Evolutionary conservation across 53 echinoderm and acorn worm species (phyloP).

Genomic region (Echinometra lucunter): DNA sequence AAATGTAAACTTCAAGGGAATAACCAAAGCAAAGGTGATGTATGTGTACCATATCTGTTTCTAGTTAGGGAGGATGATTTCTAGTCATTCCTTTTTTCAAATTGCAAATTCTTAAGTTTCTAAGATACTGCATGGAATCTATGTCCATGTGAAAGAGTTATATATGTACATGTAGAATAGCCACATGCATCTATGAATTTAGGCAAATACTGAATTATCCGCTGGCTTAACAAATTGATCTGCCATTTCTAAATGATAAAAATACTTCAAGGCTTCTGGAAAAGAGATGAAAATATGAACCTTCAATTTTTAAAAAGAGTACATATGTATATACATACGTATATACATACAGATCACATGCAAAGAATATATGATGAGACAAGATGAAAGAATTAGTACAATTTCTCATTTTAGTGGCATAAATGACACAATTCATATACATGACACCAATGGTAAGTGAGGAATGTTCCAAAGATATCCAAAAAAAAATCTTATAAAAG

Average conservation of each 20-base stretch:
- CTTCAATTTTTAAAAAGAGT: background rate
- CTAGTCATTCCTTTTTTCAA: background rate
- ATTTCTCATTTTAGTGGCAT: background rate
- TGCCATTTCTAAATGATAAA: background rate
- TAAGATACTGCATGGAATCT: too few relatives aligned
- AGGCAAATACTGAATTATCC: too few relatives aligned
- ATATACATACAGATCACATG: background rate
- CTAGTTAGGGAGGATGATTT: background rate
- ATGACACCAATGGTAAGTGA: background rate
- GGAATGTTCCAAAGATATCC: background rate
- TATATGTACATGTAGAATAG: too few relatives aligned
- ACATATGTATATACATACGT: constrained; percentile 6
- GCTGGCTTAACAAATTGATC: background rate
- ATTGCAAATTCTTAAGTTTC: too few relatives aligned
- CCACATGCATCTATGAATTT: too few relatives aligned
- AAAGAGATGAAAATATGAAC: background rate
- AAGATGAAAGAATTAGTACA: background rate
- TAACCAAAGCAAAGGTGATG: too few relatives aligned
- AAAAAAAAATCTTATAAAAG: background rate
- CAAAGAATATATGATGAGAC: background rate
- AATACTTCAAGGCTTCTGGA: constrained; percentile 13
- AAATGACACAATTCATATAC: background rate
- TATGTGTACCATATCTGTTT: background rate
- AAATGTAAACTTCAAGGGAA: too few relatives aligned
- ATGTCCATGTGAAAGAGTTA: too few relatives aligned